Conservation (phyloP, 1,140 invertebrate genomes). For the Adoxophyes honmai region DNA sequence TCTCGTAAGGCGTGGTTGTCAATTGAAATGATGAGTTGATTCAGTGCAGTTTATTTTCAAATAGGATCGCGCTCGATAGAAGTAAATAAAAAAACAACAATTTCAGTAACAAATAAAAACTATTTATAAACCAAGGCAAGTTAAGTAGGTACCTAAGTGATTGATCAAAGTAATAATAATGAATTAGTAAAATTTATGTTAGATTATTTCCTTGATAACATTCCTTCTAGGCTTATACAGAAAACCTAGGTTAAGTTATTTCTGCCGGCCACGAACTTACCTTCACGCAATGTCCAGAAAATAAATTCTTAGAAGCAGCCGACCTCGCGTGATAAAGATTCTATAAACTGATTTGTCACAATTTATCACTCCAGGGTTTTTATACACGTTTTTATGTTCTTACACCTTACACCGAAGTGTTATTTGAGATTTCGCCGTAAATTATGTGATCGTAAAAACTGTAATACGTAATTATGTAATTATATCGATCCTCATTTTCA, state of each 20-base stretch:
- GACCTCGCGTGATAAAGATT: constrained; percentile 9
- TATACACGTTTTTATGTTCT: constrained; percentile 4
- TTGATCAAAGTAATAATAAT: too few species aligned
- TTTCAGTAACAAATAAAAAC: too few species aligned
- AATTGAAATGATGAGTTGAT: constrained; percentile 4
- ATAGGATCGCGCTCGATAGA: too few species aligned
- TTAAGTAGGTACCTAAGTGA: too few species aligned
- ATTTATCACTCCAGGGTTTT: not conserved
- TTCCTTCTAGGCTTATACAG: not conserved
- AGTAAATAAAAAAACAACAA: too few species aligned
- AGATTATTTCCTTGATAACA: not conserved
- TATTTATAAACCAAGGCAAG: too few species aligned
- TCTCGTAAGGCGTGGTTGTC: not conserved
- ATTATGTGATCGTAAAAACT: not conserved
- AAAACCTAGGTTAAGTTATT: not conserved
- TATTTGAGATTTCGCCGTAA: not conserved
- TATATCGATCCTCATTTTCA: too few species aligned
- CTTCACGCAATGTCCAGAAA: constrained; percentile 8
- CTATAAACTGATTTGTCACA: constrained; percentile 11
- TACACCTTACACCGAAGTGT: not conserved
- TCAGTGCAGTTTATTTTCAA: not conserved
- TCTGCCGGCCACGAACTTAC: not conserved
- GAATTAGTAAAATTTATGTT: too few species aligned
- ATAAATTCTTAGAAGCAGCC: not conserved
- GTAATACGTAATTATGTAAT: not conserved